Base-by-base conservation (phyloP, 2,888 invertebrate species). In the Macrosiphum euphorbiae region DNA sequence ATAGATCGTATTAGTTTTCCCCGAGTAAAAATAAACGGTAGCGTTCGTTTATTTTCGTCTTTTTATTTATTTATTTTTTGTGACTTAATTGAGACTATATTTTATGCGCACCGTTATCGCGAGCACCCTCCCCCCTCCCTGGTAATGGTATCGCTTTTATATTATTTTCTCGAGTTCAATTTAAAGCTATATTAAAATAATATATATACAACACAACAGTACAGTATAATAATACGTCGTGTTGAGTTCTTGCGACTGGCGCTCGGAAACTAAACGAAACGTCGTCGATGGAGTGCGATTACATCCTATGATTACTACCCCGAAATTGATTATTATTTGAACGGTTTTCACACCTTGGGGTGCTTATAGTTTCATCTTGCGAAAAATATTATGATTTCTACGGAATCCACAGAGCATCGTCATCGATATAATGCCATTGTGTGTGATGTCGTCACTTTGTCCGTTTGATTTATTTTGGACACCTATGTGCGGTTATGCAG, bases 81-180 rank as follows among this genome's bases (percentile, higher is more conserved):
- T 16, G 7, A 50, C 84, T 52, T 91, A 52, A 91, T 91, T 91
- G 90, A 84, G 78, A 91, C 84, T 78, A 91, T 91, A 91, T 84
- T 52, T 91, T 91, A 91, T 50, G 26, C 84, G 52, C 28, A 2
- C 52, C 52, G 90, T 91, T 91, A 91, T 91, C 84, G 90, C 90
- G 24, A 16, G 50, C 47, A 44, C 47, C n/a, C 52, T 55, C 24
- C 78, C 41, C 47, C 44, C 52, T 55, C 35, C 47, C 41, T 10
- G 20, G 84, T 84, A 84, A 91, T 84, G 84, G 78, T 84, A 84
- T 84, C 84, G 55, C 41, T 84, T 91, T 90, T 47, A 90, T 90
- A 90, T 90, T 90, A 90, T 90, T 90, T 67, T 35, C 67, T 91
- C 84, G 16, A 35, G 52, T 91, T 91, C 84, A 41, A 91, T 90